These are phyloP conservation scores for Lepidurus arcticus DNA, from an alignment of 1,140 invertebrate species.

Conservation along the genomic window DNA sequence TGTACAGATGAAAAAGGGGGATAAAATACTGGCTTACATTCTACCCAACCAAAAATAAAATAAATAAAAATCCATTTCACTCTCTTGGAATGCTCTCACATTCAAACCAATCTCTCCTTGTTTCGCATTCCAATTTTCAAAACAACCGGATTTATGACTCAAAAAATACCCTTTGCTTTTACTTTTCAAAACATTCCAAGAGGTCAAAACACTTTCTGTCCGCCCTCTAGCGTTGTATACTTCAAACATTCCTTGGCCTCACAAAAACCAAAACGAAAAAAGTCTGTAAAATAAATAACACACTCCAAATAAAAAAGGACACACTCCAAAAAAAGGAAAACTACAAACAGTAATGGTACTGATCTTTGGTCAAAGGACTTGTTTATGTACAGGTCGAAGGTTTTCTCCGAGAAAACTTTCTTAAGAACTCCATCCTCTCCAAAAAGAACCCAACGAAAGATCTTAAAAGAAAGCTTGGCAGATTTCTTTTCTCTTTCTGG, in stretches of 20 bases:
- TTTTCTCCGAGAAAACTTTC: not conserved
- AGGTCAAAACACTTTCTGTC: not conserved
- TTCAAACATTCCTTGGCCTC: not conserved
- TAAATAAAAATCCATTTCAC: not conserved
- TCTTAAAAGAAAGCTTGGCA: not conserved
- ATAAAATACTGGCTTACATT: not conserved
- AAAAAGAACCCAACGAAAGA: not conserved
- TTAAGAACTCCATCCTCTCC: not conserved
- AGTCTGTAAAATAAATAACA: not conserved
- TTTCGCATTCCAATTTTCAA: not conserved
- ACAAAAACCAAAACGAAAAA: not conserved
- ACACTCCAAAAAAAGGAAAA: not conserved
- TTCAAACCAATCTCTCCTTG: not conserved
- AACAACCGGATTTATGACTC: not conserved
- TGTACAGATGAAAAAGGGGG: not conserved
- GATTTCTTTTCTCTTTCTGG: not conserved
- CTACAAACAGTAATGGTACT: not conserved
- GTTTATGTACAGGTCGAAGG: not conserved
- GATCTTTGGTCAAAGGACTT: conserved; percentile 19
- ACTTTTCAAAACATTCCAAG: not conserved
- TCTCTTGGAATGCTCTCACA: conserved; percentile 1
- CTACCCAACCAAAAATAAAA: not conserved
- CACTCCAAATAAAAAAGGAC: not conserved
- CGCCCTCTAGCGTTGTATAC: not conserved
- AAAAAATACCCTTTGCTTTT: not conserved